phyloP scores from a whole-genome alignment of 2,113 vertebrate genomes.

The Centropus unirufus region DNA sequence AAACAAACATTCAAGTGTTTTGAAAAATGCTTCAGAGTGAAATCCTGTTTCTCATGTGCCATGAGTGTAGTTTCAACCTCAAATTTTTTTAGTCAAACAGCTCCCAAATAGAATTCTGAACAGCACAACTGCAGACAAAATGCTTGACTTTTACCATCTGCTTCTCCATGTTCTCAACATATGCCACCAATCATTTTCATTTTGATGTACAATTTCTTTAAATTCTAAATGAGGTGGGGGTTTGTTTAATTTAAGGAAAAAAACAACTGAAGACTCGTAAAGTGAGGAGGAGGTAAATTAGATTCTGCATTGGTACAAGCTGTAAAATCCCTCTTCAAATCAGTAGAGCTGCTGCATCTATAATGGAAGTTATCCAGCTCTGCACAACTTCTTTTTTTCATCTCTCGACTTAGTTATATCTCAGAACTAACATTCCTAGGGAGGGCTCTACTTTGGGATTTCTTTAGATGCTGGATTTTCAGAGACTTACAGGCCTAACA shows the following conservation, averaged over 20 bases:
- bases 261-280: not conserved
- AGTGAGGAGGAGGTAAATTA: not conserved
- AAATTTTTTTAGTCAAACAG: not conserved
- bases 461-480: not conserved
- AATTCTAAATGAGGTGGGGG: not conserved
- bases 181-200: not conserved
- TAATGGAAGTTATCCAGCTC: not conserved
- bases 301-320: not conserved
- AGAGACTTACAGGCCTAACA: not conserved
- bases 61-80: not conserved
- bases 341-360: not conserved
- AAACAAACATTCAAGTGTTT: slow-evolving; percentile 38
- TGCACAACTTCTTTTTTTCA: not conserved
- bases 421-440: not conserved
- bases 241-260: not conserved
- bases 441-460: not conserved
- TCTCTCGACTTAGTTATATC: not conserved
- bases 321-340: not conserved
- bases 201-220: not conserved
- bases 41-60: not conserved
- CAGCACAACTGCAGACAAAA: not conserved
- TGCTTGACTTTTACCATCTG: not conserved
- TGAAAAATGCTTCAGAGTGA: slow-evolving; percentile 20
- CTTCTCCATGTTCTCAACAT: not conserved
- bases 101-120: not conserved